Base-by-base conservation (phyloP, 1,140 invertebrate genomes). In the Gerris buenoi region DNA sequence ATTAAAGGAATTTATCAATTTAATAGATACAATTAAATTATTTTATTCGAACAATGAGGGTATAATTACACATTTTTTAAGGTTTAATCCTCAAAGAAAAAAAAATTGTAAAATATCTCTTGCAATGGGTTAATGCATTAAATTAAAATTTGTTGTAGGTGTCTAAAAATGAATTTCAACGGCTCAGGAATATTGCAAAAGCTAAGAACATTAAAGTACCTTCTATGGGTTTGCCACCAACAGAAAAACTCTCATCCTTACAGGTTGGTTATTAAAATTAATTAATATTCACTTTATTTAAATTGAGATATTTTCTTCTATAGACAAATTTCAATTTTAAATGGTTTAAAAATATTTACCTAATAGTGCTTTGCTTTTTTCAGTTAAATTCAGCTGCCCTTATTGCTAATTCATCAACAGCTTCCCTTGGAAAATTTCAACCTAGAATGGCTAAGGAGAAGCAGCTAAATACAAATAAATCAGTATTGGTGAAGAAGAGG, bases 101-200 rank as follows among this genome's bases (percentile, higher is more conserved):
- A 56, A 56, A n/a, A 13, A 56, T 56, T 56, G 10, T 13, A 56
- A 13, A 56, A 13, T 13, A 56, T 56, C 46, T 56, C n/a, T 56
- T 56, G n/a, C 10, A 56, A 56, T 56, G 46, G 46, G 10, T 56
- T 56, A 56, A 56, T 56, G 10, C 25, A 22, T 63, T 63, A 26
- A 26, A 13, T 63, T n/a, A n/a, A n/a, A n/a, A 25, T 64, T 64
- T 2, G 63, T 58, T 66, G 25, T 62, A 69, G 73, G 85, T 91
- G 2, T 90, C 94, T 13, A 98, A 98, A 76, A 98, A 98, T 83
- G 95, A 98, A 78, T 81, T 95, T 64, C 93, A 98, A 76, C 82
- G 95, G 63, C 79, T 98, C 69, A 84, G 90, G 70, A 99, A 98
- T 78, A 87, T 98, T 73, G 93, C 93, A 0, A 83, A 86, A 72